These are phyloP conservation scores for Andrena cerasifolii DNA, from an alignment of 1,140 invertebrate species.

Conservation along the genomic window DNA sequence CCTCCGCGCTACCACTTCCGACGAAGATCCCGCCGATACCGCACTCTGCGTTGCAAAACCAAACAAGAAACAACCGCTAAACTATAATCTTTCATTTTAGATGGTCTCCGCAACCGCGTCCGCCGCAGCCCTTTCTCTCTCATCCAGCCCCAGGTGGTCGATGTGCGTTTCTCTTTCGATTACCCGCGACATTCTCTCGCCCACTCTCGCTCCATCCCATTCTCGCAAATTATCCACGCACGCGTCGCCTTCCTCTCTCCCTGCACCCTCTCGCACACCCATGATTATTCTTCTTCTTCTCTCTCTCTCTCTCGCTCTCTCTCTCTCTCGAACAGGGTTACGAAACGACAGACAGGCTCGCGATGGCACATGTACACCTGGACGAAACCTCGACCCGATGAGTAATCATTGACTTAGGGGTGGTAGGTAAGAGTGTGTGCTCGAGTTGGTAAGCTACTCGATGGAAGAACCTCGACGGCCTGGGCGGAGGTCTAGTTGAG, in stretches of 20 bases:
- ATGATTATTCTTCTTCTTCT: constrained; percentile 29
- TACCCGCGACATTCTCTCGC: constrained; percentile 28
- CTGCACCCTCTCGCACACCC: constrained; percentile 24
- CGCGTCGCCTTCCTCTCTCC: constrained; percentile 26
- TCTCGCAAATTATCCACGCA: not conserved
- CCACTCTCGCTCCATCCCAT: constrained; percentile 33
- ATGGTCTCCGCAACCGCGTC: constrained; percentile 9
- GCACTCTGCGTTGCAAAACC: constrained; percentile 79
- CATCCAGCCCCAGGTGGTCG: constrained; percentile 46
- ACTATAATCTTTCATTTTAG: constrained; percentile 71
- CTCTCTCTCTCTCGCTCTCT: constrained; percentile 44
- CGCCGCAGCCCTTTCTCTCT: constrained; percentile 43
- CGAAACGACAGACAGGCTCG: not conserved
- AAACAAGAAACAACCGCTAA: constrained; percentile 79
- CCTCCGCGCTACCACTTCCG: constrained; percentile 57
- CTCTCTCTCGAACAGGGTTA: constrained; percentile 12
- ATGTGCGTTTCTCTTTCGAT: constrained; percentile 16
- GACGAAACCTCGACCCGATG: not conserved
- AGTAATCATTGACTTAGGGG: not conserved
- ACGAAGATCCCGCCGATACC: constrained; percentile 60
- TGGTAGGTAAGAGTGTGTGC: no score
- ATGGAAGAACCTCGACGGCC: not conserved
- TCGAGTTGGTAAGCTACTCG: not conserved
- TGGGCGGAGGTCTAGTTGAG: no score
- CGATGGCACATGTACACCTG: constrained; percentile 7